Percentiles rank a stretch among this genome's conserved stretches.
These are phyloP conservation scores for Melanotaenia duboulayi DNA, from an alignment of 2,113 vertebrate species.

Conservation along the genomic window DNA sequence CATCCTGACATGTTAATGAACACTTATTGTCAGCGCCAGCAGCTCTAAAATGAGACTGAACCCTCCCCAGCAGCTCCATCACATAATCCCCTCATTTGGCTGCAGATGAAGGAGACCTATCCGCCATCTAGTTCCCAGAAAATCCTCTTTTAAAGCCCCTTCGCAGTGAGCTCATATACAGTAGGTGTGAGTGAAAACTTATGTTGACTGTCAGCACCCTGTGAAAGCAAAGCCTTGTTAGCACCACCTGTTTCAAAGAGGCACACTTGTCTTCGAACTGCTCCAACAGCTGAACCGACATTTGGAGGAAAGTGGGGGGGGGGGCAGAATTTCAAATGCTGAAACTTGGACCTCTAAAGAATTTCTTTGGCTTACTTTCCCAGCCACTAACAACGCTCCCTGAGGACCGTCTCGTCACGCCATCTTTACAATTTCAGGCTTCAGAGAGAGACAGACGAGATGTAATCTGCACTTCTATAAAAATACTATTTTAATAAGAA, in stretches of 20 bases:
- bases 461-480: conserved; percentile 25
- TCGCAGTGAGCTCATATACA: conserved; percentile 37
- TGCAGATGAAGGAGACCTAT: conserved; percentile 58
- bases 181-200: conserved; percentile 61
- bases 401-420: conserved; percentile 12
- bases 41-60: conserved; percentile 49
- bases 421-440: conserved; percentile 33
- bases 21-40: conserved; percentile 44
- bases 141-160: conserved; percentile 48
- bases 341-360: not conserved
- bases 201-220: conserved; percentile 53
- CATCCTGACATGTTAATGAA: conserved; percentile 63
- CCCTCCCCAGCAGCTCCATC: conserved; percentile 42
- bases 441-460: conserved; percentile 13
- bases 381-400: conserved; percentile 33
- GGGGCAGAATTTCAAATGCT: conserved; percentile 21
- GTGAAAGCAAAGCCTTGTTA: conserved; percentile 58
- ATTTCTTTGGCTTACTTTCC: conserved; percentile 24
- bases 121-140: conserved; percentile 31
- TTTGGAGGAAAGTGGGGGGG: conserved; percentile 11
- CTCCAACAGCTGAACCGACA: conserved; percentile 54
- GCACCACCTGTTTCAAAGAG: conserved; percentile 71
- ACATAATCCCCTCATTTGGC: conserved; percentile 63
- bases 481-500: conserved; percentile 26
- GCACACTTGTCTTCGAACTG: not conserved